phyloP scores from a whole-genome alignment of 2,797 vertebrate species.

The Oryzias sinensis region DNA sequence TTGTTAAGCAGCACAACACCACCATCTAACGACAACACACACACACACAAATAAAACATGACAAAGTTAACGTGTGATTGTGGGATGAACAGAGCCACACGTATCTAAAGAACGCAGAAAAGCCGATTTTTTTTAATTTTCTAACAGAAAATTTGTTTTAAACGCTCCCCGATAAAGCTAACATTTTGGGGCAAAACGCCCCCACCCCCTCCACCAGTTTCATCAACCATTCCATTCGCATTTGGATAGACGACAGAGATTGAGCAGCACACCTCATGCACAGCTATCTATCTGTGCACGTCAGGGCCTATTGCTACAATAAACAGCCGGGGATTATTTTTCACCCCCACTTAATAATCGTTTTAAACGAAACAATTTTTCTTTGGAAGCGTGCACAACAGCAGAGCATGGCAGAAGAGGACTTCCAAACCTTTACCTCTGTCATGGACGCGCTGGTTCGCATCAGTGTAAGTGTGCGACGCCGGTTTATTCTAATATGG shows the following conservation, averaged over 20 bases:
- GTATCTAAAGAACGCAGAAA: background rate
- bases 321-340: background rate
- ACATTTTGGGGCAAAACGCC: conserved; percentile 8
- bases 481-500: conserved; percentile 22
- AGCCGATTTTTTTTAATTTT: background rate
- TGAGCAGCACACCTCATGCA: conserved; percentile 24
- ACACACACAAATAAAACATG: conserved; percentile 1
- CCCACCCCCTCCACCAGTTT: conserved; percentile 12
- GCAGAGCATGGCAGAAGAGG: conserved; percentile 85
- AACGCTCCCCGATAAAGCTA: conserved; percentile 3
- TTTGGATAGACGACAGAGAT: conserved; percentile 16
- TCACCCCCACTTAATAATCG: background rate
- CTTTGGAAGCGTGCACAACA: conserved; percentile 1
- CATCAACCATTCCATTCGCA: conserved; percentile 12
- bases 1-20: conserved; percentile 1
- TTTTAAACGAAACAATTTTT: background rate
- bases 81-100: background rate
- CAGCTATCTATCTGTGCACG: background rate
- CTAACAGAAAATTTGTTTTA: too few species aligned
- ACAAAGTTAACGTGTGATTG: background rate
- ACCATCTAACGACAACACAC: conserved; percentile 32
- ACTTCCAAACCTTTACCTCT: conserved; percentile 89
- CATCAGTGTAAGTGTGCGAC: conserved; percentile 89
- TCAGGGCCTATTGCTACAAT: conserved; percentile 4
- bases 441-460: conserved; percentile 95